Percentiles rank a stretch among this genome's conserved stretches.
Evolutionary conservation across 2,797 vertebrate genomes (phyloP).

Genomic region (Pogonophryne albipinna): DNA sequence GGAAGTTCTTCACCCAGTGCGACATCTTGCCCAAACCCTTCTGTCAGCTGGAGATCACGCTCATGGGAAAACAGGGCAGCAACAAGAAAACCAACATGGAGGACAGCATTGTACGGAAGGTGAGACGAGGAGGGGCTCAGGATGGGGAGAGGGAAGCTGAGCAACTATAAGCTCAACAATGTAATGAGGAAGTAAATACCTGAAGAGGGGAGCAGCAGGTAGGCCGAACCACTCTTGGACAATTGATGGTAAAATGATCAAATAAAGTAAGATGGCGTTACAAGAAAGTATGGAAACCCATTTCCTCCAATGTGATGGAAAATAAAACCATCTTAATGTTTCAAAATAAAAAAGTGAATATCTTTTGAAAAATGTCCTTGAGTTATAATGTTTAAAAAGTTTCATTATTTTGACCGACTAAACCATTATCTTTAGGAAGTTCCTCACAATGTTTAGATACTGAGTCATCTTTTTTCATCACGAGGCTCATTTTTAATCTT

Average conservation of each 20-base stretch:
- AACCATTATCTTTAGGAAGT: too few species aligned
- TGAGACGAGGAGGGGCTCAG: slow-evolving; percentile 59
- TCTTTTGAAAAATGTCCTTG: too few species aligned
- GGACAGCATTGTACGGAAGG: slow-evolving; percentile 98
- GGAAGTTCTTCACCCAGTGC: slow-evolving; percentile 99
- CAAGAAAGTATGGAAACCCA: too few species aligned
- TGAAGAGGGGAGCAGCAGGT: background rate
- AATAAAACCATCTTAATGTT: too few species aligned
- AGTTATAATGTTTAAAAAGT: too few species aligned
- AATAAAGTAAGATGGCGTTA: background rate
- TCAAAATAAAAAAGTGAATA: too few species aligned
- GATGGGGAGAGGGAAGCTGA: background rate
- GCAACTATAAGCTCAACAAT: background rate
- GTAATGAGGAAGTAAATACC: background rate
- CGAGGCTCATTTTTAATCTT: too few species aligned
- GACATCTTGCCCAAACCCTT: slow-evolving; percentile 99
- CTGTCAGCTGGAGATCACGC: slow-evolving; percentile 96
- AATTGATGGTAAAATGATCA: background rate
- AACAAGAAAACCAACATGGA: slow-evolving; percentile 98
- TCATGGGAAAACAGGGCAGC: slow-evolving; percentile 92
- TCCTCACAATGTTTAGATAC: too few species aligned
- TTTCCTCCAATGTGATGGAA: too few species aligned
- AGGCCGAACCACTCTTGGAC: background rate
- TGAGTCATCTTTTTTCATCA: too few species aligned
- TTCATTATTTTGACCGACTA: too few species aligned